These are phyloP conservation scores for Perca schrenkii DNA, from an alignment of 2,113 vertebrate species.

Conservation along the genomic window DNA sequence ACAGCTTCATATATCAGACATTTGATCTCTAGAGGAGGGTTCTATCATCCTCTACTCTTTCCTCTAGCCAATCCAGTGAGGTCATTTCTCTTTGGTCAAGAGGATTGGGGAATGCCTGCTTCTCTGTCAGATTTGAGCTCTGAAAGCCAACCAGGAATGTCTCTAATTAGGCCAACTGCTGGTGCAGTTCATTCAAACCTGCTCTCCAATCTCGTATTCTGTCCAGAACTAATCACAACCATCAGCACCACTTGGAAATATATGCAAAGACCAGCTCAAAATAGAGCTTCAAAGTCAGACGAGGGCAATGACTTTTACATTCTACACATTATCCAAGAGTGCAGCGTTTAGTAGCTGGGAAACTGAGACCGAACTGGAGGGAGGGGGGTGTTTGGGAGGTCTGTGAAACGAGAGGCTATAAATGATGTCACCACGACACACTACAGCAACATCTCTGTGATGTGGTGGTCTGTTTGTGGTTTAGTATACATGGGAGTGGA, in stretches of 20 bases:
- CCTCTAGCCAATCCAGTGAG: slow-evolving; percentile 45
- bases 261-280: slow-evolving; percentile 54
- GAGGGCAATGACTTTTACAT: slow-evolving; percentile 37
- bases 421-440: slow-evolving; percentile 69
- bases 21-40: slow-evolving; percentile 33
- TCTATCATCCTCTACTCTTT: slow-evolving; percentile 42
- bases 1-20: slow-evolving; percentile 41
- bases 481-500: slow-evolving; percentile 55
- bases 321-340: slow-evolving; percentile 31
- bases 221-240: slow-evolving; percentile 78
- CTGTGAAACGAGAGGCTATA: slow-evolving; percentile 54
- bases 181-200: slow-evolving; percentile 57
- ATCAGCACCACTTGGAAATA: slow-evolving; percentile 72
- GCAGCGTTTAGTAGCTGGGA: slow-evolving; percentile 42
- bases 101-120: slow-evolving; percentile 42
- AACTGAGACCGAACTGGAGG: slow-evolving; percentile 22
- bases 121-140: slow-evolving; percentile 53
- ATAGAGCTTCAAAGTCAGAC: slow-evolving; percentile 46
- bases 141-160: slow-evolving; percentile 60
- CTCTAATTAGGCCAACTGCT: slow-evolving; percentile 66
- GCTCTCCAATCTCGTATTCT: slow-evolving; percentile 46
- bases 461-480: slow-evolving; percentile 71
- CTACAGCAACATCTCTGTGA: slow-evolving; percentile 59
- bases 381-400: slow-evolving; percentile 51
- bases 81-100: slow-evolving; percentile 56